Conservation (phyloP, 2,113 vertebrate species). For the Cepphus grylle region DNA sequence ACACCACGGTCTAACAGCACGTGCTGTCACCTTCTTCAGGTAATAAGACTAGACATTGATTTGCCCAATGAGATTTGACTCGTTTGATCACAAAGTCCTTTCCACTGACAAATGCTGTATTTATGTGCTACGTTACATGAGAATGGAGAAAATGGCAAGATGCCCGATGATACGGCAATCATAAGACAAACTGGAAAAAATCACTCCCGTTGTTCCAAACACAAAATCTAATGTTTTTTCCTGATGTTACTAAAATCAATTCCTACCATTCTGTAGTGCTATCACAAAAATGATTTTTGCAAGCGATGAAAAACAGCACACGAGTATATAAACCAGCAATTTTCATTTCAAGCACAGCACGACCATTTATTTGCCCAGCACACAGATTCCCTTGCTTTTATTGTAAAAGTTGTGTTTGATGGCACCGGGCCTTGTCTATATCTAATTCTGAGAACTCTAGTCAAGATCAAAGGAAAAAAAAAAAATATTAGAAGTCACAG, state of each 20-base stretch:
- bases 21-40: background rate
- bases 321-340: background rate
- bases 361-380: background rate
- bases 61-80: background rate
- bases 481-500: background rate
- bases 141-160: background rate
- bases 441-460: background rate
- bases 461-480: background rate
- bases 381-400: background rate
- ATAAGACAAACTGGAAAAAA: background rate
- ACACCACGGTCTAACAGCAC: background rate
- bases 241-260: background rate
- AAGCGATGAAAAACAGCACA: background rate
- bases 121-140: background rate
- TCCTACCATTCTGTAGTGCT: background rate
- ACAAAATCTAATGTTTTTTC: background rate
- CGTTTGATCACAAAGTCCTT: background rate
- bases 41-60: background rate
- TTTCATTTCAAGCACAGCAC: background rate
- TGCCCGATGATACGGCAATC: background rate
- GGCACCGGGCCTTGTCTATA: background rate
- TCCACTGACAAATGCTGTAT: background rate
- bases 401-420: background rate
- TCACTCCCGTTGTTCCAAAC: background rate
- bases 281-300: background rate